Base-by-base conservation (phyloP, 2,113 vertebrate genomes). In the Abramis brama region DNA sequence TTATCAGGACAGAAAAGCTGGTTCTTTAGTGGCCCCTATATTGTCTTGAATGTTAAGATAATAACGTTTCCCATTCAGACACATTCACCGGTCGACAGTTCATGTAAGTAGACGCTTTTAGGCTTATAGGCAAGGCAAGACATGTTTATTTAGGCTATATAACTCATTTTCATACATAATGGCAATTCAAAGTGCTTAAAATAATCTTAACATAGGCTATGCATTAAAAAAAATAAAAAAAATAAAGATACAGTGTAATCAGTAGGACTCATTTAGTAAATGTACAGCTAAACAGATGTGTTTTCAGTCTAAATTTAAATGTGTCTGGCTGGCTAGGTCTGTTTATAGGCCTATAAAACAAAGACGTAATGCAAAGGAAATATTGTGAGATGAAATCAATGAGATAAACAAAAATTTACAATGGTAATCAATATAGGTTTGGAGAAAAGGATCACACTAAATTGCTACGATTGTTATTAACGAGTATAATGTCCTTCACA, bases 1-100 rank as follows among this genome's bases (percentile, higher is more conserved):
- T 88, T 88, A 88, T 88, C 87, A 88, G 9, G 10, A 64, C 27
- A 27, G 83, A 23, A 57, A 84, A 12, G 30, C 45, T 78, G 75
- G 12, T 62, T 84, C 23, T 80, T 62, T 50, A 30, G 55, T 17
- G 62, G 27, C 23, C 27, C 19, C 43, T 0, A 52, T 4, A 57
- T 78, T 55, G 39, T 79, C 64, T 33, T 86, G 23, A 75, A 62
- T 68, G 60, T 76, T 70, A 75, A 36, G 21, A 73, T 80, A 79
- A 66, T 25, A 83, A 83, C 66, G n/a, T 70, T 74, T 85, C 45
- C 27, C 45, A 55, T 66, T 55, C 19, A 59, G n/a, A 5, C 27
- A 47, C 47, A 43, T 80, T 62, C 66, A 47, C 39, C 4, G 25
- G 5, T 55, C 11, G 17, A 78, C 47, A 19, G 17, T 39, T 75